Evolutionary conservation across 2,888 invertebrate genomes (phyloP), one percentile per base, ranked within the genome.

Genomic region (Trachelus troglodyta): DNA sequence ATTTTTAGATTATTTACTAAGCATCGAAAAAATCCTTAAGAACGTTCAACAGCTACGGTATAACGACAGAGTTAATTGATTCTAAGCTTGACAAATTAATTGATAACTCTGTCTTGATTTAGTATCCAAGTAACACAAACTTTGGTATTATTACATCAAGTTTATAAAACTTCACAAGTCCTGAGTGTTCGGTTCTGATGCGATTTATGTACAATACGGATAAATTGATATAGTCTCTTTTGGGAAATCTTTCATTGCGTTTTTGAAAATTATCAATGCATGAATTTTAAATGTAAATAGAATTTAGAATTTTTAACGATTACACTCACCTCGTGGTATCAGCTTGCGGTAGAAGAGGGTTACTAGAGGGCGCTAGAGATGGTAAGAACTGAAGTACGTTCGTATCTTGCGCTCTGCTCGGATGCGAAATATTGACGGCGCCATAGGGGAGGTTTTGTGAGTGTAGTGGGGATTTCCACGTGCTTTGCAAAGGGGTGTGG

Each of bases 351-450:
- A 30, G 71, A 71, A 33, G 71, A 33, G 40, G 40, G 40, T 33
- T 71, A 33, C 71, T 71, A 71, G 71, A 71, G 71, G 71, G 71
- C 71, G 71, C 71, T 71, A 71, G 71, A 71, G 71, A 71, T 71
- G 71, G 31, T 33, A 30, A 71, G 71, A 33, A 71, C 71, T 71
- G 31, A 31, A 71, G 31, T 33, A 71, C 31, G 71, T 71, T 71
- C 23, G 71, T 71, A 71, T 71, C 31, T 71, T 71, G 71, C 71
- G 71, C 71, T 71, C 71, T 71, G 71, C 71, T 30, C 71, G 15
- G 71, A 3, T 31, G 71, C 31, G 33, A 71, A 71, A 71, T 71
- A 33, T 11, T 33, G 15, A 33, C 30, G 33, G 71, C 71, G 71
- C 71, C 31, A 15, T 30, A 71, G 71, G 71, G 31, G 71, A 71